Evolutionary conservation across 2,888 invertebrate genomes (phyloP).

Genomic region (Andrena praecox): DNA sequence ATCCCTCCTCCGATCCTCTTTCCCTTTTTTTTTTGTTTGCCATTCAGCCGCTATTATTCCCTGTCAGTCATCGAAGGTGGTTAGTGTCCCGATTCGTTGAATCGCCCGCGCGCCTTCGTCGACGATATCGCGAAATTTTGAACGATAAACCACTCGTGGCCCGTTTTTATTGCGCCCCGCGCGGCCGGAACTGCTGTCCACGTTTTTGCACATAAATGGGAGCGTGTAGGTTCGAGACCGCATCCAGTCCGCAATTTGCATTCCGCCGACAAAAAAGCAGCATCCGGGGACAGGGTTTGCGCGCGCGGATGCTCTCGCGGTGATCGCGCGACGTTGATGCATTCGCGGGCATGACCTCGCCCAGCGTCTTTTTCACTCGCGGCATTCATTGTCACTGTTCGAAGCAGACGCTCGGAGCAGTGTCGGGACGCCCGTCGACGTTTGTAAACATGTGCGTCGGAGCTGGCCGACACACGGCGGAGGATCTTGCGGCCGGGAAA

Average conservation of each 20-base stretch:
- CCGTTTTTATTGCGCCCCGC: background rate
- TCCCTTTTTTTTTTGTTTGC: background rate
- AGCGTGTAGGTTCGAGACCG: conserved; percentile 10
- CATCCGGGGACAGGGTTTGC: conserved; percentile 34
- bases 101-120: background rate
- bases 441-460: conserved; percentile 15
- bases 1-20: background rate
- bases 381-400: conserved; percentile 9
- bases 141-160: background rate
- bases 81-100: background rate
- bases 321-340: conserved; percentile 33
- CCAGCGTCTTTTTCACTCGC: conserved; percentile 14
- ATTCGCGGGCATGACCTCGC: conserved; percentile 1
- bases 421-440: conserved; percentile 7
- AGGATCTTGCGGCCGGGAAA: conserved; percentile 19
- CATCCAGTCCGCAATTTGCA: conserved; percentile 52
- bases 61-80: background rate
- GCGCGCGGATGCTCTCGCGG: conserved; percentile 24
- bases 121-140: background rate
- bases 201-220: conserved; percentile 19
- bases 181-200: background rate
- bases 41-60: background rate
- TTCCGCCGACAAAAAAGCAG: conserved; percentile 39
- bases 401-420: conserved; percentile 6
- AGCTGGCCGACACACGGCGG: background rate